Evolutionary conservation across 2,113 vertebrate genomes (phyloP).

Genomic region (Varanus salvator): DNA sequence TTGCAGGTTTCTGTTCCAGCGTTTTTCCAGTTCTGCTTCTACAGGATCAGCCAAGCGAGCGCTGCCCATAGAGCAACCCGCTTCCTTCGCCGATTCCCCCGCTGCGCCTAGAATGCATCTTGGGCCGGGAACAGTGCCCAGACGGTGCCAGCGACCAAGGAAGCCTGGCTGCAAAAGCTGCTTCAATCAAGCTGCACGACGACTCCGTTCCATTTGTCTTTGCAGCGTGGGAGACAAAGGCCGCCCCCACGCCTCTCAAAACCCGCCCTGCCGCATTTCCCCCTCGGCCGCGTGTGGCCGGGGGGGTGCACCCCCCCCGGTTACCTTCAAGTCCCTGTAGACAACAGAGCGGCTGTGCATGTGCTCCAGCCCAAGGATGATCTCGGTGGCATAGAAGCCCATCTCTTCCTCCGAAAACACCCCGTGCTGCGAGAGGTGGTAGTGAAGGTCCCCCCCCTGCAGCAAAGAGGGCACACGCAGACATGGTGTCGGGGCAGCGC

Average conservation of each 20-base stretch:
- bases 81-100: neutral
- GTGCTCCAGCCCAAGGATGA: constrained; percentile 96
- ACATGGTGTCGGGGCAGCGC: neutral
- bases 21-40: neutral
- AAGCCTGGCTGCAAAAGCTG: neutral
- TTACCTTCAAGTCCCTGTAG: constrained; percentile 97
- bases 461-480: neutral
- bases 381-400: constrained; percentile 96
- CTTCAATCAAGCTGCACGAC: neutral
- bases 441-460: constrained; percentile 96
- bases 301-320: rapidly evolving
- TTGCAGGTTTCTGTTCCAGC: neutral
- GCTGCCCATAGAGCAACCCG: neutral
- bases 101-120: neutral
- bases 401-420: constrained; percentile 98
- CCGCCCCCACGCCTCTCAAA: neutral
- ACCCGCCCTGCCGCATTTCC: neutral
- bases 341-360: constrained; percentile 97
- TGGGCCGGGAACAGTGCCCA: neutral
- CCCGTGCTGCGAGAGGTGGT: constrained; percentile 97
- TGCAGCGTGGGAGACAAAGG: neutral
- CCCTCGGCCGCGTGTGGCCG: neutral
- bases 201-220: no score
- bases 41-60: neutral
- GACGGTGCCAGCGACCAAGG: neutral